Evolutionary conservation across 2,113 vertebrate species (phyloP).

Genomic region (Butorides virescens): DNA sequence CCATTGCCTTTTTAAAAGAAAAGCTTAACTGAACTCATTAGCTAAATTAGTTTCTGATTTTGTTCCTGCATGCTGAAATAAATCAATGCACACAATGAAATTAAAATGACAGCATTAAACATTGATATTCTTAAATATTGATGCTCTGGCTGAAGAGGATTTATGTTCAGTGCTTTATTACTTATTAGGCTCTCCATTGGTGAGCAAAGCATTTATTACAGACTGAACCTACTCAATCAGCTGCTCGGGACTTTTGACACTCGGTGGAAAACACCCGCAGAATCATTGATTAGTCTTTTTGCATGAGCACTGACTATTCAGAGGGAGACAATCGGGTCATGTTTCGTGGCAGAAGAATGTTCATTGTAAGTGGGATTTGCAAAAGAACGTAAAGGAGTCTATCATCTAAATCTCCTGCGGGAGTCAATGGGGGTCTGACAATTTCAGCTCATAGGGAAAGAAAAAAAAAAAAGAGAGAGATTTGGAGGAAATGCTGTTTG

Average conservation of each 20-base stretch:
- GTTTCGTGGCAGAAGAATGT: neutral
- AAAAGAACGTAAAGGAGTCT: neutral
- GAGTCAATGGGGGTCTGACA: neutral
- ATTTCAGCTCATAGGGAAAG: neutral
- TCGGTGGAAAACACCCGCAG: neutral
- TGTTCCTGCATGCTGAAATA: neutral
- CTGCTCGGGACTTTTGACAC: neutral
- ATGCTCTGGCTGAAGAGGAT: neutral
- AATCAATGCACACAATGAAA: neutral
- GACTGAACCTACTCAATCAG: neutral
- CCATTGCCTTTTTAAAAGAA: neutral
- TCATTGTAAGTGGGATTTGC: neutral
- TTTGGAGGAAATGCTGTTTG: neutral
- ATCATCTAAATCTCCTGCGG: neutral
- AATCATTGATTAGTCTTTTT: neutral
- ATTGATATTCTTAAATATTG: constrained; percentile 29
- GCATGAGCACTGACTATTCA: neutral
- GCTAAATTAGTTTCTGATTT: constrained; percentile 19
- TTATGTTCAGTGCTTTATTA: neutral
- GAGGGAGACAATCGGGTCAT: neutral
- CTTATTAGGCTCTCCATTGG: neutral
- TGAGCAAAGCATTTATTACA: neutral
- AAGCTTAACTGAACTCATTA: constrained; percentile 8
- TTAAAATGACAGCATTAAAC: constrained; percentile 22
- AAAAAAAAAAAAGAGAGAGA: neutral